phyloP scores from a whole-genome alignment of 2,888 invertebrate species.

The Drosophila eohydei region DNA sequence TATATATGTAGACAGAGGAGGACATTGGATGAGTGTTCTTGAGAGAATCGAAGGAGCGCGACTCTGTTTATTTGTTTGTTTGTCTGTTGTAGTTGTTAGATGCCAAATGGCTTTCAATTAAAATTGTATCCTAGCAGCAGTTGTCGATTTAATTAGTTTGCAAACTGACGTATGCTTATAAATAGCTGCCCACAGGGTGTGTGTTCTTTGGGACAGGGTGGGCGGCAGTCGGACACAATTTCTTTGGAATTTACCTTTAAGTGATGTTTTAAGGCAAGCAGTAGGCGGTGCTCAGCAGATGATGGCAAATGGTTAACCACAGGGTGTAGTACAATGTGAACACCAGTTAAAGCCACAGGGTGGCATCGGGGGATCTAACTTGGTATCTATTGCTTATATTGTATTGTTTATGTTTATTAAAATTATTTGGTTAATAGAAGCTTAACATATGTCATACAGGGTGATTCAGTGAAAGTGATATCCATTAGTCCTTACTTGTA shows the following conservation, averaged over 20 bases:
- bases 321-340: background rate
- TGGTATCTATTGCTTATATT: background rate
- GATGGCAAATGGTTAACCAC: background rate
- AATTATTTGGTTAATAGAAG: too few relatives aligned
- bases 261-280: background rate
- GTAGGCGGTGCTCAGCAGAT: background rate
- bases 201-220: slow-evolving; percentile 7
- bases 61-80: slow-evolving; percentile 49
- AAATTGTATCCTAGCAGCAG: slow-evolving; percentile 65
- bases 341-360: background rate
- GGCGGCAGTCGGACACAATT: background rate
- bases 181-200: slow-evolving; percentile 20
- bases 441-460: background rate
- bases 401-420: background rate
- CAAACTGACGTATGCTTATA: slow-evolving; percentile 47
- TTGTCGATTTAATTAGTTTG: slow-evolving; percentile 75
- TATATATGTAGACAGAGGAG: background rate
- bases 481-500: too few relatives aligned
- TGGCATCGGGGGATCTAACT: too few relatives aligned
- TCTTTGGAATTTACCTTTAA: background rate
- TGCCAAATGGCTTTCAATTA: slow-evolving; percentile 74
- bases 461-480: background rate
- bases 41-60: slow-evolving; percentile 13
- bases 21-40: slow-evolving; percentile 6
- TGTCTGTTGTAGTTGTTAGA: slow-evolving; percentile 46